Percentiles rank a stretch among this genome's conserved stretches.
These are phyloP conservation scores for Pristis pectinata DNA, from an alignment of 2,797 vertebrate genomes.

Conservation along the genomic window DNA sequence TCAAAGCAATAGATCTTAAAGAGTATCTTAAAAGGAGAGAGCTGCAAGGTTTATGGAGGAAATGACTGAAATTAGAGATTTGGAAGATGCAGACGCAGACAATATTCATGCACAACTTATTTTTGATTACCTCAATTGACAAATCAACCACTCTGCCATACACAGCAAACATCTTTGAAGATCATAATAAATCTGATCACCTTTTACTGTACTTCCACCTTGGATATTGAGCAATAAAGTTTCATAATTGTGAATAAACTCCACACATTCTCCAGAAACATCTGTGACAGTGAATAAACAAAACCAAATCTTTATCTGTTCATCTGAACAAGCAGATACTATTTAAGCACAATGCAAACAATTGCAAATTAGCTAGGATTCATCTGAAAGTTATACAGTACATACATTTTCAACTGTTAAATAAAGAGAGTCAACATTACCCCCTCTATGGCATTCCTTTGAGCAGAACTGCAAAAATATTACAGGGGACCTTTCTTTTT, in stretches of 20 bases:
- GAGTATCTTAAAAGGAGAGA: no score
- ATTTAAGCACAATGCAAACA: background rate
- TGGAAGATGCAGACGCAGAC: no score
- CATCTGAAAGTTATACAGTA: background rate
- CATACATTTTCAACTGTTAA: background rate
- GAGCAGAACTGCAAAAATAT: background rate
- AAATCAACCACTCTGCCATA: background rate
- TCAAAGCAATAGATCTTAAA: no score
- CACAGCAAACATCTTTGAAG: background rate
- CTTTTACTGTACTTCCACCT: background rate
- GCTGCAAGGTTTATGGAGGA: no score
- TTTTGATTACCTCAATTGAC: background rate
- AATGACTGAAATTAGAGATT: no score
- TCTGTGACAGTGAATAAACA: background rate
- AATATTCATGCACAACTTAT: no score
- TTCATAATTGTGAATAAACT: background rate
- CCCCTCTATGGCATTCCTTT: background rate
- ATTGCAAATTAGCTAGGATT: background rate
- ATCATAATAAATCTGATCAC: background rate
- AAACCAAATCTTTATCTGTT: background rate
- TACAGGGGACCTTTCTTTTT: no score
- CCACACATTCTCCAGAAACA: background rate
- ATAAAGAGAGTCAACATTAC: background rate
- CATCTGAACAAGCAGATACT: background rate
- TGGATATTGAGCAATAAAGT: background rate